These are phyloP conservation scores for Lagocephalus sceleratus DNA, from an alignment of 2,797 vertebrate species.

Conservation along the genomic window DNA sequence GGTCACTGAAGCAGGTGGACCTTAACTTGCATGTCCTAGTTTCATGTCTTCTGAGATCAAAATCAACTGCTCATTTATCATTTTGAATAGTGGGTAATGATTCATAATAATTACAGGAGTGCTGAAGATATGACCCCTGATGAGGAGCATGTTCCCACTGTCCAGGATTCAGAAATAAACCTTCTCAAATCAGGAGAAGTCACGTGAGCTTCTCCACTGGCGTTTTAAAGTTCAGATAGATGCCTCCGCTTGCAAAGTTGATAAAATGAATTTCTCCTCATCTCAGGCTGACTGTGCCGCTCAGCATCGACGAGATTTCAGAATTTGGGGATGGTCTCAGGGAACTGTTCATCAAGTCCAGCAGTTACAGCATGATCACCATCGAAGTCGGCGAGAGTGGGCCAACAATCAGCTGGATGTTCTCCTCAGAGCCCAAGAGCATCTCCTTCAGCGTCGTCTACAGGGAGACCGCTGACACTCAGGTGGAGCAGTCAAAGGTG, in stretches of 20 bases:
- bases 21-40: no score
- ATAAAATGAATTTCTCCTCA: background rate
- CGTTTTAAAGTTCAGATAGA: background rate
- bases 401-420: constrained; percentile 88
- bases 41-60: background rate
- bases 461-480: constrained; percentile 75
- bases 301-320: constrained; percentile 83
- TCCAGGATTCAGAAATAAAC: constrained; percentile 90
- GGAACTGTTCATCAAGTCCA: constrained; percentile 90
- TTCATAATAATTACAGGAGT: constrained; percentile 45
- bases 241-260: background rate
- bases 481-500: constrained; percentile 89
- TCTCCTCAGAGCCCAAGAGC: constrained; percentile 94
- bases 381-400: constrained; percentile 78
- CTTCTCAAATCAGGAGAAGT: constrained; percentile 90
- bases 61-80: background rate
- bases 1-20: no score
- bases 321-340: constrained; percentile 83
- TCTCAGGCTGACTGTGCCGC: constrained; percentile 78
- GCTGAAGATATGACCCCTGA: constrained; percentile 76
- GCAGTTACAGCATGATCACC: constrained; percentile 87
- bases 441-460: constrained; percentile 91
- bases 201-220: constrained; percentile 77
- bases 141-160: constrained; percentile 75
- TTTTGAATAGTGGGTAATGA: background rate